Percentiles rank a stretch among this genome's conserved stretches.
Evolutionary conservation across 2,113 vertebrate genomes (phyloP).

Genomic region (Edolisoma coerulescens): DNA sequence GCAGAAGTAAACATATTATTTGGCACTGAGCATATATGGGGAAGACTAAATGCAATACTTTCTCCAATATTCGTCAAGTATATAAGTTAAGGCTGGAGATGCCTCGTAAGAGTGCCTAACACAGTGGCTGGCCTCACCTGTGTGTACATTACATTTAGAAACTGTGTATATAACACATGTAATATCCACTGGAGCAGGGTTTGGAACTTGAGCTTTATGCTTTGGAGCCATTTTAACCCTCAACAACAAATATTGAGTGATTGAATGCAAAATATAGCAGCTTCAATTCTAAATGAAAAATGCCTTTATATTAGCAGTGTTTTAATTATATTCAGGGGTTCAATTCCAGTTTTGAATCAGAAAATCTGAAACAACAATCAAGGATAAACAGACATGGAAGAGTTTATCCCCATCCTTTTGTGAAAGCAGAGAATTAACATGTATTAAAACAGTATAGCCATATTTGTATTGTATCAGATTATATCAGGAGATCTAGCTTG

Average conservation of each 20-base stretch:
- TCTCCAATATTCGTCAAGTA: not conserved
- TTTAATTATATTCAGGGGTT: not conserved
- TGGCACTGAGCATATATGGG: not conserved
- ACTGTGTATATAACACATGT: not conserved
- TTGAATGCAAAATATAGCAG: not conserved
- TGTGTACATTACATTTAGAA: not conserved
- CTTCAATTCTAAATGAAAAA: not conserved
- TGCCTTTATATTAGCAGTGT: not conserved
- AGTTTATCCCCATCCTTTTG: not conserved
- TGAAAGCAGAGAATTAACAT: not conserved
- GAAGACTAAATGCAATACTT: not conserved
- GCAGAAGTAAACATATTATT: not conserved
- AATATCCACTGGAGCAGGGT: not conserved
- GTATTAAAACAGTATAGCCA: not conserved
- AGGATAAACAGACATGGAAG: not conserved
- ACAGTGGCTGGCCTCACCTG: not conserved
- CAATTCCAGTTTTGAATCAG: not conserved
- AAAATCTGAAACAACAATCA: not conserved
- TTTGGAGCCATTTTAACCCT: not conserved
- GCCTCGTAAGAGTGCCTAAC: not conserved
- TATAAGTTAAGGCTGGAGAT: not conserved
- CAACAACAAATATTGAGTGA: not conserved
- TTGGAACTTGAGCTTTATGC: not conserved
- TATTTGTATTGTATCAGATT: not conserved
- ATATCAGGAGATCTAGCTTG: not conserved